Conservation (phyloP, 2,797 vertebrate species). For the Hybognathus amarus region DNA sequence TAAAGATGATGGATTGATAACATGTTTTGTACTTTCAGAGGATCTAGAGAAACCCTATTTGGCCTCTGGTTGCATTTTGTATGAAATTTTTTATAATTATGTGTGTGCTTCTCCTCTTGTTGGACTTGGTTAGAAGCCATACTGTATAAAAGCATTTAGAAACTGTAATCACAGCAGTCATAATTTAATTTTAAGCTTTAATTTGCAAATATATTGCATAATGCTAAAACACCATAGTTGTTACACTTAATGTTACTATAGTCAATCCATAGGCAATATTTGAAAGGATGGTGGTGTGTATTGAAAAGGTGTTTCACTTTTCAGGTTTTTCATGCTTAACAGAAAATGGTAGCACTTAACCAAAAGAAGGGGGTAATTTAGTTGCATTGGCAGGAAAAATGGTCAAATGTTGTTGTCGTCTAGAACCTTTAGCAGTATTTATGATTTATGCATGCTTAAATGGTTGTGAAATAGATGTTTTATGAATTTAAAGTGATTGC, state of each 20-base stretch:
- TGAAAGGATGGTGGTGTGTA: neutral
- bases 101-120: neutral
- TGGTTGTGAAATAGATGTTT: neutral
- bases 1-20: too few relatives aligned
- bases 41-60: neutral
- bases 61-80: neutral
- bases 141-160: neutral
- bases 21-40: neutral
- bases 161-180: neutral
- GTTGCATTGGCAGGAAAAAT: neutral
- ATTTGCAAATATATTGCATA: neutral
- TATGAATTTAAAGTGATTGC: slow-evolving; percentile 14
- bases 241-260: neutral
- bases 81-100: neutral
- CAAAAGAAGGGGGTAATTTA: neutral
- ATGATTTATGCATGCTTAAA: slow-evolving; percentile 15
- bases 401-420: neutral
- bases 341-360: neutral
- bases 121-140: neutral
- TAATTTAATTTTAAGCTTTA: neutral
- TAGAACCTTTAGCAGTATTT: neutral
- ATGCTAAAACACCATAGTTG: neutral
- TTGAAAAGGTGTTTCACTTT: neutral
- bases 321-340: neutral
- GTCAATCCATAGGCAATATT: neutral